Conservation (phyloP, 2,113 vertebrate species). For the Etheostoma spectabile region DNA sequence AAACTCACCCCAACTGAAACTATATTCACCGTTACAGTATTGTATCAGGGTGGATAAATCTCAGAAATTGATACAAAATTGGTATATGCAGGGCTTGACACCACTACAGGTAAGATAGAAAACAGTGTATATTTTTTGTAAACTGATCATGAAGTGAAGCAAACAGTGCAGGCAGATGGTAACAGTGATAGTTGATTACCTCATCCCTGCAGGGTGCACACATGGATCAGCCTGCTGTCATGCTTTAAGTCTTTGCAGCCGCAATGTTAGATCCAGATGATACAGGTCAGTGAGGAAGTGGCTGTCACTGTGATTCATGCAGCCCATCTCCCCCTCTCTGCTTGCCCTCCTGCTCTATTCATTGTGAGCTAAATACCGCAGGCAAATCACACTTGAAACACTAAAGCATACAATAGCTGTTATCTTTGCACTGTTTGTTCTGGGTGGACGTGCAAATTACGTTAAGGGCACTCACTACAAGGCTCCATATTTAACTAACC, state of each 20-base stretch:
- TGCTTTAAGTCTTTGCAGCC: slow-evolving; percentile 23
- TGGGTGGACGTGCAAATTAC: not conserved
- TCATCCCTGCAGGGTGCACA: slow-evolving; percentile 31
- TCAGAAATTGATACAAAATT: not conserved
- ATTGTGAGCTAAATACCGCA: not conserved
- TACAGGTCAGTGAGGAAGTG: slow-evolving; percentile 60
- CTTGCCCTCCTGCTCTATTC: not conserved
- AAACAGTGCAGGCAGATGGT: slow-evolving; percentile 59
- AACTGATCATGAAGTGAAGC: slow-evolving; percentile 5
- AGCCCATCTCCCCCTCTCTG: slow-evolving; percentile 13
- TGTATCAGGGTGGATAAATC: not conserved
- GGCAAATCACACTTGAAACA: not conserved
- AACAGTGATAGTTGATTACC: slow-evolving; percentile 20
- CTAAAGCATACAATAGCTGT: not conserved
- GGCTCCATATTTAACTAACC: not conserved
- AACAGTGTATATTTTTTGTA: not conserved
- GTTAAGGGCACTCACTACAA: no score
- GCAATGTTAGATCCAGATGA: slow-evolving; percentile 38
- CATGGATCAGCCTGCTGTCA: slow-evolving; percentile 52
- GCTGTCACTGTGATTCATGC: slow-evolving; percentile 59
- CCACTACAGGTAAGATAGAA: not conserved
- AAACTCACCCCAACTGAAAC: not conserved
- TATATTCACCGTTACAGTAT: not conserved
- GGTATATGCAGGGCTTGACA: not conserved
- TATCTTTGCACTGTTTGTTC: no score